These are phyloP conservation scores for Dicentrarchus labrax DNA, from an alignment of 2,113 vertebrate species.

Conservation along the genomic window DNA sequence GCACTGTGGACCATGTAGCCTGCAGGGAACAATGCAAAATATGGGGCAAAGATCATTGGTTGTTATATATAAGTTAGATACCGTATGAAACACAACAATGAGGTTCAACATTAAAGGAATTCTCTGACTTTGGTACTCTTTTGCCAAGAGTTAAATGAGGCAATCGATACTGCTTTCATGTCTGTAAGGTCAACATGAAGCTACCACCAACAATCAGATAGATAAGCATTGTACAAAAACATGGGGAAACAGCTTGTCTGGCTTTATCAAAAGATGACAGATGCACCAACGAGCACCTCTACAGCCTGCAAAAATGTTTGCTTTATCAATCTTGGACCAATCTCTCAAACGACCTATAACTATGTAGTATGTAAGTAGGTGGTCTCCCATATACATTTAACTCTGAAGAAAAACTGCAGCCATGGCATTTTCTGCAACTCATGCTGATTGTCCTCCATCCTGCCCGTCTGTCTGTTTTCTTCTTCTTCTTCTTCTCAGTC, in stretches of 20 bases:
- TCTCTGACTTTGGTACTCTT: neutral
- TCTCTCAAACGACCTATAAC: neutral
- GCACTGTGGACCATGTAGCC: conserved; percentile 97
- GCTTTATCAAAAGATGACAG: neutral
- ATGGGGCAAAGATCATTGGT: neutral
- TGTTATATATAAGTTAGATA: no score
- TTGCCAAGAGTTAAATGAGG: neutral
- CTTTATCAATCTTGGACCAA: neutral
- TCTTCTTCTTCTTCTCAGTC: conserved; percentile 34
- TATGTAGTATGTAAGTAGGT: conserved; percentile 11
- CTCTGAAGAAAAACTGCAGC: conserved; percentile 18
- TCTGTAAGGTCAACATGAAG: neutral
- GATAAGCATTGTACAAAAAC: no score
- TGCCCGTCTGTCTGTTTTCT: conserved; percentile 21
- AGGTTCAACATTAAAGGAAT: neutral
- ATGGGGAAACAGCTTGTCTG: neutral
- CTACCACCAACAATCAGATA: no score
- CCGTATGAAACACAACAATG: no score
- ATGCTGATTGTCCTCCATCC: conserved; percentile 26
- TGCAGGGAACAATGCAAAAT: conserved; percentile 65
- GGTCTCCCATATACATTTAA: conserved; percentile 7
- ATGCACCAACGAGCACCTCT: neutral
- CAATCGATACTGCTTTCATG: neutral
- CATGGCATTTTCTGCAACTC: conserved; percentile 29
- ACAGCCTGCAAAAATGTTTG: neutral